Base-by-base conservation (phyloP, 35 echinoderm and acorn worm species). In the Amphiura filiformis region DNA sequence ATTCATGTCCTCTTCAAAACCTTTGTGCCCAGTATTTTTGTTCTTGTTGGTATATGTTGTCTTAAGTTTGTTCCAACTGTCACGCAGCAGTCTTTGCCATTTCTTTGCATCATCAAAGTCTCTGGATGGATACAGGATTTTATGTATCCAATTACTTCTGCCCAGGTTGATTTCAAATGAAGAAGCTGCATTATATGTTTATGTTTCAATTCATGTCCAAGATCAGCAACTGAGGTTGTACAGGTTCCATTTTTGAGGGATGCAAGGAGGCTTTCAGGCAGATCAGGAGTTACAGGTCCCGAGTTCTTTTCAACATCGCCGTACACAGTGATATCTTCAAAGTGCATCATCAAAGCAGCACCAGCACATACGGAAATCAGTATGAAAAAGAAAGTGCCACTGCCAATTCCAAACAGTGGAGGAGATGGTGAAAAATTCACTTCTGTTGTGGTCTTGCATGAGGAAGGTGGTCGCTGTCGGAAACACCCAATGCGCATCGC, bases 141-240 rank as follows among this genome's bases (percentile, higher is more conserved):
- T 14, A 78, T 78, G 23, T 32, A 78, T 33, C 34, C 0, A 78
- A 78, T 0, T 0, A 78, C 76, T 31, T 36, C 31, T 34, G 26
- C 23, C 76, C 76, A 78, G 18, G 31, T 13, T n/a, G n/a, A n/a
- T n/a, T n/a, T n/a, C n/a, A n/a, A n/a, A n/a, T n/a, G n/a, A 34
- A 78, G 7, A 18, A 78, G n/a, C 36, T 78, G 76, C 76, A 78
- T 0, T 18, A 78, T 78, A 78, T 78, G 76, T 78, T 78, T 78
- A 1, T 78, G 0, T 36, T 78, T 78, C n/a, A 78, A 3, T 14
- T 15, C 14, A 30, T 78, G 76, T 78, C 76, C 76, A 34, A 78
- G 76, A 32, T 78, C 76, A 78, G 76, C n/a, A 30, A 14, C 76
- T 31, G 76, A 31, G 18, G 76, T 78, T 31, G 76, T 78, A 30